Base-by-base conservation (phyloP, 2,888 invertebrate genomes). In the Leptinotarsa peninsularis region DNA sequence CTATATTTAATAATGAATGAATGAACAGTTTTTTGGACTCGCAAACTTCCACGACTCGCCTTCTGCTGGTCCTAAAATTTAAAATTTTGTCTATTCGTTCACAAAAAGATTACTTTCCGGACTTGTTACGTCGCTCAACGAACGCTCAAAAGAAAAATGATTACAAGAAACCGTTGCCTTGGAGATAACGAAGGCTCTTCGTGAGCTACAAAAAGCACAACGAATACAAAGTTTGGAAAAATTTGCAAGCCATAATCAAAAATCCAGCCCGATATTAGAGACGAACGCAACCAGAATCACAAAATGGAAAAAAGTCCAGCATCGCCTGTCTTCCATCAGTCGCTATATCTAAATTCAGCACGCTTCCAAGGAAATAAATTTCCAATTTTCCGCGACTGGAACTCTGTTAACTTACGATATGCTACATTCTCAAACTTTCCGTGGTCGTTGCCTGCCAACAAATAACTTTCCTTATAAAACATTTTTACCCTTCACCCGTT, bases 371-470 rank as follows among this genome's bases (percentile, higher is more conserved):
- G 52, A 67, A 75, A 75, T 75, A 75, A 75, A 75, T 71, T 71
- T 71, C 63, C 67, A 69, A 67, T 67, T 74, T 67, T 67, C 54
- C 60, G 54, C 66, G 43, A 60, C 71, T 58, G 70, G 70, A 71
- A 71, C 74, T 75, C 67, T 67, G 60, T 68, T 67, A 75, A 75
- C 71, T 71, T 75, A 71, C 67, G 67, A 74, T 74, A 74, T 74
- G 74, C 74, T 71, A 66, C 67, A 71, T 67, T 60, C 67, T 63
- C 17, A 56, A 71, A 75, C n/a, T 75, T 58, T 71, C 67, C 67
- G 74, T 49, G 74, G 71, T 68, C 50, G 71, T 75, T 58, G 58
- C 66, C 71, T 21, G 67, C 71, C 60, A 67, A 70, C 71, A 75
- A 74, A 74, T 74, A 74, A 74, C 67, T 71, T 74, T 70, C 27